Evolutionary conservation across 2,113 vertebrate genomes (phyloP), one percentile per base, ranked within the genome.

Genomic region (Saccopteryx leptura): DNA sequence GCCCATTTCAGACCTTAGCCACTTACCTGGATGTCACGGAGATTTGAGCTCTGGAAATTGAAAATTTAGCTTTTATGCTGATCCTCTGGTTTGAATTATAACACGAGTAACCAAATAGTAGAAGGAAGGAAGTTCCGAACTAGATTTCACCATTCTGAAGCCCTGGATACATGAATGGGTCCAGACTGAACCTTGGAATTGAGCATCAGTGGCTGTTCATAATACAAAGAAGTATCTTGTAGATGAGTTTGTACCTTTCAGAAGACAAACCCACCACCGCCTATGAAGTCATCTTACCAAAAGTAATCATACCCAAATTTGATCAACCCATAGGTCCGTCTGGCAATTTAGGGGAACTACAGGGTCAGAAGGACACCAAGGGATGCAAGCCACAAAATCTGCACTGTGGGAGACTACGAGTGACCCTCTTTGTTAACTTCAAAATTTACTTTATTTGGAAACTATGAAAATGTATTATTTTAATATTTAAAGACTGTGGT

Each of bases 391-490:
- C 2, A 2, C 31, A 56, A 95, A 52, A n/a, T 56, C 48, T 2
- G 8, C 13, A 56, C 5, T 14, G 5, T 50, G 24, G 50, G 52
- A 71, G 66, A 50, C 33, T 13, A 24, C 66, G 61, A 66, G 54
- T 33, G 65, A 96, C 7, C 48, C 54, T 26, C 48, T 4, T 74
- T 81, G 31, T 48, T 2, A 88, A 66, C 90, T 98, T 98, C 98
- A 98, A 98, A 98, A 87, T 96, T 97, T 97, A 94, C 95, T 97
- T 92, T 98, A 98, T 97, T 98, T 98, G 97, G 97, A 98, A 98
- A 98, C 96, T 96, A 95, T 91, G 97, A 58, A 69, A 98, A 98
- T 98, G 97, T 98, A 98, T 98, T 97, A 97, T 98, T 98, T 97
- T 98, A 99, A 99, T 98, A 98, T 98, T 98, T 98, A 96, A 93